Conservation (phyloP, 1,140 invertebrate genomes). For the Drosophila sp. region DNA sequence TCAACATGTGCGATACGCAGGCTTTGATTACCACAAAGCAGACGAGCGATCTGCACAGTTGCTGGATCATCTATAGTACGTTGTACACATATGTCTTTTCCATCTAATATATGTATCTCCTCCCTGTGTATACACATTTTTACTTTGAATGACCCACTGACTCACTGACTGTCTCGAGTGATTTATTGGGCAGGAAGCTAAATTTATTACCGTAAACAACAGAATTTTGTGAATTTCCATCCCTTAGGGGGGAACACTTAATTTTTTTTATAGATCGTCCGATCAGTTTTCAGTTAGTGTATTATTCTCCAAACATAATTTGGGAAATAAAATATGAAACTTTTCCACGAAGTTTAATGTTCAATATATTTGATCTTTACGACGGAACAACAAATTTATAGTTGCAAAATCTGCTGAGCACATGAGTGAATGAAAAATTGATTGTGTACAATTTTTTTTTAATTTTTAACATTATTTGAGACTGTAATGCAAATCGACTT, state of each 20-base stretch:
- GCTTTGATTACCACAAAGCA: constrained; percentile 71
- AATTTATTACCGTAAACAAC: constrained; percentile 1
- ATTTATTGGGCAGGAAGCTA: background rate
- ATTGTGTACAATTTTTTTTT: too few species aligned
- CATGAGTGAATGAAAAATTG: too few species aligned
- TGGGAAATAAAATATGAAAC: too few species aligned
- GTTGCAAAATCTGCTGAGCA: too few species aligned
- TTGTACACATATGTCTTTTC: constrained; percentile 6
- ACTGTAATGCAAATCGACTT: too few species aligned
- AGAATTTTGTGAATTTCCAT: background rate
- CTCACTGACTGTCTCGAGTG: constrained; percentile 1
- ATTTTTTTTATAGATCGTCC: background rate
- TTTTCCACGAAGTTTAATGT: background rate
- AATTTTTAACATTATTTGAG: too few species aligned
- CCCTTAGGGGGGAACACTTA: background rate
- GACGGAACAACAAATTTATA: too few species aligned
- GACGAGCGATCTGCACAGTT: constrained; percentile 79
- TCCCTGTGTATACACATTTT: background rate
- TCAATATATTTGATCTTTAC: background rate
- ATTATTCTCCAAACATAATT: too few species aligned
- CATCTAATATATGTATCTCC: background rate
- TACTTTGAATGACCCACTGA: background rate
- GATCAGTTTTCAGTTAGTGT: too few species aligned
- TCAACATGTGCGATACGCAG: constrained; percentile 78
- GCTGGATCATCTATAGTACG: constrained; percentile 84